Conservation (phyloP, 2,888 invertebrate genomes). For the Tenthredo distinguenda region DNA sequence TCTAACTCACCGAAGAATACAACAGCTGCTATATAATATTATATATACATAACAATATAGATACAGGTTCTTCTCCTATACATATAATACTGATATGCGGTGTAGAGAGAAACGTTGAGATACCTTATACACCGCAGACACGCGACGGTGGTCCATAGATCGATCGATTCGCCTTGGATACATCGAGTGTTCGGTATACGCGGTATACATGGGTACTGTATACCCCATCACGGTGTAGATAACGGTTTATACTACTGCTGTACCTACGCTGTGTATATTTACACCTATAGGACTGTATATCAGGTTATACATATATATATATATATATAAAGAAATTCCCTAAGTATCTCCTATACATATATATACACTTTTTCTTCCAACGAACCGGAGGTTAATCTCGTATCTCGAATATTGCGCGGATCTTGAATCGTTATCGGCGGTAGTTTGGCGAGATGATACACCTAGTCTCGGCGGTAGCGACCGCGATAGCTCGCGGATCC, state of each 20-base stretch:
- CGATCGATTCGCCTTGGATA: slow-evolving; percentile 2
- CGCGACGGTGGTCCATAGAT: not conserved
- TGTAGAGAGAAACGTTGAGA: not conserved
- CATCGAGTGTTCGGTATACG: not conserved
- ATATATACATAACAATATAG: not conserved
- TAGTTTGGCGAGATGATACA: not conserved
- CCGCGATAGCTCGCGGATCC: not conserved
- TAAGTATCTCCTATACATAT: not conserved
- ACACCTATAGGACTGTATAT: too few relatives aligned
- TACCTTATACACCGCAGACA: not conserved
- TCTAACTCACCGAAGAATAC: not conserved
- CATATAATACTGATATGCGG: not conserved
- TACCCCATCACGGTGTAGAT: not conserved
- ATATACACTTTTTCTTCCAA: not conserved
- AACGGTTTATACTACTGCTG: not conserved
- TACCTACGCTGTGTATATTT: not conserved
- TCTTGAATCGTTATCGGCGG: not conserved
- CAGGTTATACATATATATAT: too few relatives aligned
- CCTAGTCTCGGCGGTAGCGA: too few relatives aligned
- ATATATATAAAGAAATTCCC: not conserved
- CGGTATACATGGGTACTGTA: not conserved
- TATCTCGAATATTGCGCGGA: not conserved
- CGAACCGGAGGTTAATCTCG: not conserved
- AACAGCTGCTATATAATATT: not conserved
- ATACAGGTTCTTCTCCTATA: too few relatives aligned